Conservation (phyloP, 2,888 invertebrate species). For the Drosophila colorata region DNA sequence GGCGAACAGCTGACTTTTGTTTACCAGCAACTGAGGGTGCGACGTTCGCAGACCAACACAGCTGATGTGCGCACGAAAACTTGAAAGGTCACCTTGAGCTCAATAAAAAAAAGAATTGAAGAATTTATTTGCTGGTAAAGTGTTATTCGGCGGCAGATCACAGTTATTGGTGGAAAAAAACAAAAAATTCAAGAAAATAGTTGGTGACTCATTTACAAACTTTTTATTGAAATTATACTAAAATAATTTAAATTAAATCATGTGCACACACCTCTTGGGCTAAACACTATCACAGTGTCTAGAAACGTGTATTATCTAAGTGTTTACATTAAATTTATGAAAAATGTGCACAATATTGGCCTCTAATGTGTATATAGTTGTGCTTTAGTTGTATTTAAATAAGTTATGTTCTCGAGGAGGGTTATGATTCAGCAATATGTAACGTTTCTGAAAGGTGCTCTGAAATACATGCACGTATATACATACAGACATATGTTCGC, state of each 20-base stretch:
- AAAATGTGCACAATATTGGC: not conserved
- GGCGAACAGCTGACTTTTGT: conserved; percentile 67
- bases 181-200: conserved; percentile 41
- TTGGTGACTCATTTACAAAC: conserved; percentile 15
- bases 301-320: conserved; percentile 51
- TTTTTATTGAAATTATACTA: conserved; percentile 1
- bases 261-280: not conserved
- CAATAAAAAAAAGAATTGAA: conserved; percentile 64
- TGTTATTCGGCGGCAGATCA: conserved; percentile 38
- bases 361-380: not conserved
- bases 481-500: not conserved
- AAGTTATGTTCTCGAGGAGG: not conserved
- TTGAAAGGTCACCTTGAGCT: conserved; percentile 81
- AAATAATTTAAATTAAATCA: conserved; percentile 1
- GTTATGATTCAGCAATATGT: not conserved
- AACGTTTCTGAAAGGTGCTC: not conserved
- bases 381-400: not conserved
- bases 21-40: conserved; percentile 64
- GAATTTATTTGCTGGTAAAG: conserved; percentile 68
- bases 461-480: not conserved
- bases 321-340: conserved; percentile 24
- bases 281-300: conserved; percentile 1
- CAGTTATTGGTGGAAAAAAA: conserved; percentile 42
- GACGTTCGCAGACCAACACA: conserved; percentile 52
- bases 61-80: conserved; percentile 69